Conservation (phyloP, 2,797 vertebrate species). For the Vespertilio murinus region DNA sequence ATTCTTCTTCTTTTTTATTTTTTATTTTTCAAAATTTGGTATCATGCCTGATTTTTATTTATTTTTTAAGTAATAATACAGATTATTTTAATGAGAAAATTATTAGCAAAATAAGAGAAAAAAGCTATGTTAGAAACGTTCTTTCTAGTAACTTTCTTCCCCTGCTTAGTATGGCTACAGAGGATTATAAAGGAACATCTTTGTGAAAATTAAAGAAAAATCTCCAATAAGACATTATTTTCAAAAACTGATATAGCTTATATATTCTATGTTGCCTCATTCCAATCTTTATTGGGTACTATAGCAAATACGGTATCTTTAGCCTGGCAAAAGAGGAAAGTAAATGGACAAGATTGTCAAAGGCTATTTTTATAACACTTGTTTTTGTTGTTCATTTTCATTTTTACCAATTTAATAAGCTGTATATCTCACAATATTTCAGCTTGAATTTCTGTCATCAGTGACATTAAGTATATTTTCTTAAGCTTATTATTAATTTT, state of each 20-base stretch:
- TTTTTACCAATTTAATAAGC: neutral
- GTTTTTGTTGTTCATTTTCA: neutral
- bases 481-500: neutral
- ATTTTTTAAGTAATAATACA: neutral
- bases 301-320: neutral
- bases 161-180: neutral
- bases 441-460: neutral
- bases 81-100: neutral
- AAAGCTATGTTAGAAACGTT: neutral
- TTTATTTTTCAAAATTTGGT: neutral
- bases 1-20: neutral
- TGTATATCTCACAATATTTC: neutral
- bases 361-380: neutral
- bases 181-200: neutral
- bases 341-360: neutral
- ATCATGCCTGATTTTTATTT: neutral
- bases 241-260: neutral
- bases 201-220: neutral
- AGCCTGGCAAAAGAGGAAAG: neutral
- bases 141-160: neutral
- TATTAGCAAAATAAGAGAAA: neutral
- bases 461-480: neutral
- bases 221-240: neutral
- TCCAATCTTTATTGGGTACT: neutral
- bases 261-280: neutral